These are phyloP conservation scores for Tamias sibiricus DNA, from an alignment of 2,113 vertebrate species.

Conservation along the genomic window DNA sequence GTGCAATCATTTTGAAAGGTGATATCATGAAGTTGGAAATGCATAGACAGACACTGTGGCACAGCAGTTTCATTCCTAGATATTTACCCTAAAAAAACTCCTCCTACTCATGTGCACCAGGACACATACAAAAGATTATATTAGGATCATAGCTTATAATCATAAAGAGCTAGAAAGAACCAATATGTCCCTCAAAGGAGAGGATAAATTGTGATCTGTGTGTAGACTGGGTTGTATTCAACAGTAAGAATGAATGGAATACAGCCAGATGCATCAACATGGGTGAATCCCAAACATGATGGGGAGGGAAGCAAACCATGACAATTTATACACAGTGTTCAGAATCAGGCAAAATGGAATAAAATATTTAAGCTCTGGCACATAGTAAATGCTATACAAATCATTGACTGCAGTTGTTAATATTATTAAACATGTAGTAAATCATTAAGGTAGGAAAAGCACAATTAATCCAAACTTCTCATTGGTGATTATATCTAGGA, in stretches of 20 bases:
- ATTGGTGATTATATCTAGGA: background rate
- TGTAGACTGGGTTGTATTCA: background rate
- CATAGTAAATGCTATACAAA: background rate
- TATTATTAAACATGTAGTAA: background rate
- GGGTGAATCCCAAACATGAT: background rate
- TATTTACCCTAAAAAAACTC: constrained; percentile 5
- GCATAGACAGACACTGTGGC: background rate
- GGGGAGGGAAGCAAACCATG: background rate
- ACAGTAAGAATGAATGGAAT: background rate
- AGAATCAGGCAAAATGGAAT: constrained; percentile 7
- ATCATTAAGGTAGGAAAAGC: background rate
- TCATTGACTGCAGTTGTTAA: background rate
- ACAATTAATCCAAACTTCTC: background rate
- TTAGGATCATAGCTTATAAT: background rate
- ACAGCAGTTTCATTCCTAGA: background rate
- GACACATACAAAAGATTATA: background rate
- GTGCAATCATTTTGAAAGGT: background rate
- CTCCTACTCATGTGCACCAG: background rate
- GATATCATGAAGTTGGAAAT: background rate
- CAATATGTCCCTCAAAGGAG: background rate
- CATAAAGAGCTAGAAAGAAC: background rate
- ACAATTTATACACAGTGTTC: background rate
- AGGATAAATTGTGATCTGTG: background rate
- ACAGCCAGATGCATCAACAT: background rate
- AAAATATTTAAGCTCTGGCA: background rate